These are phyloP conservation scores for Crematogaster levior DNA, from an alignment of 2,888 invertebrate species.

Conservation along the genomic window DNA sequence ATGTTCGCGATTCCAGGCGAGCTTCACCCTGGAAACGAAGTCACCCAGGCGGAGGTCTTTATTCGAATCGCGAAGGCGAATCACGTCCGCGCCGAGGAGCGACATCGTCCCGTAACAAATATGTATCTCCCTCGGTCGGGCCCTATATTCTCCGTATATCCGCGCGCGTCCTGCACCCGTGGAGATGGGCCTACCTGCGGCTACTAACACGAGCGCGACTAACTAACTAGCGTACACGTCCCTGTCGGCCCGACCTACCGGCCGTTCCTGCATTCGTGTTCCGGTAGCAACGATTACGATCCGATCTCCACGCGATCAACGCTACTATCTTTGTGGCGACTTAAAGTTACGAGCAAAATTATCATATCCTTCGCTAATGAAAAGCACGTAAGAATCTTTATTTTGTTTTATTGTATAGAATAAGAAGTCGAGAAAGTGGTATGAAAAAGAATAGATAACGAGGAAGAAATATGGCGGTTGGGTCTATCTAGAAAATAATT, in stretches of 20 bases:
- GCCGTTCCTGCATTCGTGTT: constrained; percentile 59
- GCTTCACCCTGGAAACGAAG: constrained; percentile 78
- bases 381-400: background rate
- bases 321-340: constrained; percentile 2
- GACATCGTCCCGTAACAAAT: constrained; percentile 84
- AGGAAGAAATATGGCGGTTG: background rate
- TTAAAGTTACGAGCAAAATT: constrained; percentile 1
- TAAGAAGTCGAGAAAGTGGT: background rate
- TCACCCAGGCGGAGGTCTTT: constrained; percentile 82
- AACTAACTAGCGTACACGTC: constrained; percentile 81
- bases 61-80: constrained; percentile 83
- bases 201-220: constrained; percentile 74
- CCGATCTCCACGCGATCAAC: constrained; percentile 45
- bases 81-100: constrained; percentile 82
- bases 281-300: constrained; percentile 67
- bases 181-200: constrained; percentile 66
- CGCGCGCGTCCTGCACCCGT: constrained; percentile 47
- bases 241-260: constrained; percentile 66
- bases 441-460: background rate
- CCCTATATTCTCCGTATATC: constrained; percentile 46
- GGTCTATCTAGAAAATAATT: background rate
- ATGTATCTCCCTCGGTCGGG: constrained; percentile 79
- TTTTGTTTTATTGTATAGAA: background rate
- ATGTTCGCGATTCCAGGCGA: constrained; percentile 73
- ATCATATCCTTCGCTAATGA: constrained; percentile 1